A percentile compares a stretch with the other conserved stretches of the same genome.
These are phyloP conservation scores for Hyla sarda DNA, from an alignment of 2,113 vertebrate species.

Conservation along the genomic window DNA sequence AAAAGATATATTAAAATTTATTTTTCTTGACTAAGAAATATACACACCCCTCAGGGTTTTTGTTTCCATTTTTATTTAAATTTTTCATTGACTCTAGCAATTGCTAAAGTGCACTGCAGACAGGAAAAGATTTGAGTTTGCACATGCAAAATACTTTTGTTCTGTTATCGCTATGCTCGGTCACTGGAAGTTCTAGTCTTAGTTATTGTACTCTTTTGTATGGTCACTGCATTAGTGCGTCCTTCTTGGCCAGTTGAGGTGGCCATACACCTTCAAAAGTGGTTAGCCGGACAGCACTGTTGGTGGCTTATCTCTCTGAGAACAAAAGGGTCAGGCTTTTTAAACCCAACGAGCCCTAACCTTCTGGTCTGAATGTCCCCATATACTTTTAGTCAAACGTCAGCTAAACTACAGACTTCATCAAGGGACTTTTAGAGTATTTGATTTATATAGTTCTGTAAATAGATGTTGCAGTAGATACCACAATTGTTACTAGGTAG, in stretches of 20 bases:
- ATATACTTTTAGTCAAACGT: too few species aligned
- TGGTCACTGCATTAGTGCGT: not conserved
- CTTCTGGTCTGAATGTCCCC: too few species aligned
- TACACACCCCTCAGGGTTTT: conserved; percentile 81
- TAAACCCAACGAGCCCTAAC: too few species aligned
- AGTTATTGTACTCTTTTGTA: not conserved
- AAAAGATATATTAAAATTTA: conserved; percentile 67
- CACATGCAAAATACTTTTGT: not conserved
- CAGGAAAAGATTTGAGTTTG: not conserved
- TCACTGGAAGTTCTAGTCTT: not conserved
- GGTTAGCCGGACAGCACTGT: too few species aligned
- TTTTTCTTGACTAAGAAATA: conserved; percentile 73
- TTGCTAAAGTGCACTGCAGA: conserved; percentile 16
- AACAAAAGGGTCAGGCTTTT: too few species aligned
- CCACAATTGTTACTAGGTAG: too few species aligned
- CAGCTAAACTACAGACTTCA: too few species aligned
- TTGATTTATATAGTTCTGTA: too few species aligned
- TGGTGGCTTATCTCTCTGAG: too few species aligned
- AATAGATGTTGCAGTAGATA: too few species aligned
- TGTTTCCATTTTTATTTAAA: conserved; percentile 25
- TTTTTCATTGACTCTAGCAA: conserved; percentile 48
- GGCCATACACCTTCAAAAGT: too few species aligned
- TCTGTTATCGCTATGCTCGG: not conserved
- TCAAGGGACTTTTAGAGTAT: too few species aligned
- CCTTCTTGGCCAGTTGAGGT: not conserved